Conservation (phyloP, 1,140 invertebrate genomes). For the Trissolcus basalis region DNA sequence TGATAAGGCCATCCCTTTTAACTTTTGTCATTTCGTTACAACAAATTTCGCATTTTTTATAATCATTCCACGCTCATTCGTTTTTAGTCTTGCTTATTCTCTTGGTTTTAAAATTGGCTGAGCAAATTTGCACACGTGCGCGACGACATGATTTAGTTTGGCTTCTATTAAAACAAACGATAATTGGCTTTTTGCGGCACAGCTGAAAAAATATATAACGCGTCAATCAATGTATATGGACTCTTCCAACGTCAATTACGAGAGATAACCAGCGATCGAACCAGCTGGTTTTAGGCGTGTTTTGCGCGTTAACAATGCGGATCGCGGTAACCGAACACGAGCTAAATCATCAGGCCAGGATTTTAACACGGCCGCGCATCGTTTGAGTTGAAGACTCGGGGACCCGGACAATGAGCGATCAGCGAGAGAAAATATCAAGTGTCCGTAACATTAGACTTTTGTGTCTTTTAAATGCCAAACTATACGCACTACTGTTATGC, state of each 20-base stretch:
- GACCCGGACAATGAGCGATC: slow-evolving; percentile 71
- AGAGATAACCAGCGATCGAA: slow-evolving; percentile 4
- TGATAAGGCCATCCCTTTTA: too few relatives aligned
- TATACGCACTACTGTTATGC: slow-evolving; percentile 12
- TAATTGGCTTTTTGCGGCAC: too few relatives aligned
- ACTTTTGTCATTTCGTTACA: too few relatives aligned
- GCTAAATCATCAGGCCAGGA: slow-evolving; percentile 65
- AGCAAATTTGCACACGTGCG: too few relatives aligned
- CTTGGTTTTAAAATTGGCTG: too few relatives aligned
- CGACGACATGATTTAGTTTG: too few relatives aligned
- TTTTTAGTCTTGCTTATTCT: too few relatives aligned
- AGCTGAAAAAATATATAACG: too few relatives aligned
- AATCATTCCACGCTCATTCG: too few relatives aligned
- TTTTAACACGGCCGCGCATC: slow-evolving; percentile 54
- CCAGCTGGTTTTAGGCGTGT: slow-evolving; percentile 48
- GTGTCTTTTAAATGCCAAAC: slow-evolving; percentile 68
- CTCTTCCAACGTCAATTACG: slow-evolving; percentile 16
- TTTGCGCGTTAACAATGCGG: slow-evolving; percentile 41
- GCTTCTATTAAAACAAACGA: too few relatives aligned
- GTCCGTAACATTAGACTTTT: slow-evolving; percentile 74
- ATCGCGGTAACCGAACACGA: slow-evolving; percentile 67
- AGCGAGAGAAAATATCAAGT: slow-evolving; percentile 73
- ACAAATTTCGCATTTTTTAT: too few relatives aligned
- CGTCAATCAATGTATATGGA: too few relatives aligned
- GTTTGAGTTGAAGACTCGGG: slow-evolving; percentile 61